These are phyloP conservation scores for Lepeophtheirus salmonis DNA, from an alignment of 1,140 invertebrate genomes.

Conservation along the genomic window DNA sequence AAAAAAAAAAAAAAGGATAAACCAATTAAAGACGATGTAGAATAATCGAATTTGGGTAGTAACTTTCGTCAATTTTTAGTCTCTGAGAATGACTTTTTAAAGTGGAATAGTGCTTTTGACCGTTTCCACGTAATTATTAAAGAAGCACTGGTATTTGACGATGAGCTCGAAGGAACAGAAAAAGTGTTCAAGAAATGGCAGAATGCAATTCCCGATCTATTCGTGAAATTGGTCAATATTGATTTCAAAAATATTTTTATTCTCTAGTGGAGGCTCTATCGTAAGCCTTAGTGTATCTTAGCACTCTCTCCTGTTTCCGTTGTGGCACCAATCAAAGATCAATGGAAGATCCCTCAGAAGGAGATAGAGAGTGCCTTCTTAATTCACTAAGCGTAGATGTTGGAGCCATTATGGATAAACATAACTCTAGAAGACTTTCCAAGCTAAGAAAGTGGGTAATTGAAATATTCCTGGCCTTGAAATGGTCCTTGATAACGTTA, in stretches of 20 bases:
- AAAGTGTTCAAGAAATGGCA: too few relatives aligned
- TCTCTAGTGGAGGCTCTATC: background rate
- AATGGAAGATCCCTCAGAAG: too few relatives aligned
- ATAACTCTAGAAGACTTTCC: background rate
- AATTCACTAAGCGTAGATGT: background rate
- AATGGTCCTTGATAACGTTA: background rate
- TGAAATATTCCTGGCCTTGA: background rate
- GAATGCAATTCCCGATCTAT: too few relatives aligned
- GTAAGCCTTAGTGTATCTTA: background rate
- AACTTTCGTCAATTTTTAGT: too few relatives aligned
- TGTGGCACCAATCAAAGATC: background rate
- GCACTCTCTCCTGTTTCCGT: background rate
- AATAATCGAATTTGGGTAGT: background rate
- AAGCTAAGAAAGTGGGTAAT: background rate
- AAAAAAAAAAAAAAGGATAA: too few relatives aligned
- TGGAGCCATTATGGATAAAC: conserved; percentile 6
- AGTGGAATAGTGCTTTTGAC: background rate
- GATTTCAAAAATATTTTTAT: background rate
- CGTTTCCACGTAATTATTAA: too few relatives aligned
- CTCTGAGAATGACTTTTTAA: background rate
- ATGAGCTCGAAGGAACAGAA: too few relatives aligned
- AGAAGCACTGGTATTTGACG: too few relatives aligned
- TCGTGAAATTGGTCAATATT: background rate
- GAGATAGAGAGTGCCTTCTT: background rate
- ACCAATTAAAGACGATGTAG: background rate